Percentiles rank a stretch among this genome's conserved stretches.
Evolutionary conservation across 2,888 invertebrate genomes (phyloP).

Genomic region (Glaucopsyche alexis): DNA sequence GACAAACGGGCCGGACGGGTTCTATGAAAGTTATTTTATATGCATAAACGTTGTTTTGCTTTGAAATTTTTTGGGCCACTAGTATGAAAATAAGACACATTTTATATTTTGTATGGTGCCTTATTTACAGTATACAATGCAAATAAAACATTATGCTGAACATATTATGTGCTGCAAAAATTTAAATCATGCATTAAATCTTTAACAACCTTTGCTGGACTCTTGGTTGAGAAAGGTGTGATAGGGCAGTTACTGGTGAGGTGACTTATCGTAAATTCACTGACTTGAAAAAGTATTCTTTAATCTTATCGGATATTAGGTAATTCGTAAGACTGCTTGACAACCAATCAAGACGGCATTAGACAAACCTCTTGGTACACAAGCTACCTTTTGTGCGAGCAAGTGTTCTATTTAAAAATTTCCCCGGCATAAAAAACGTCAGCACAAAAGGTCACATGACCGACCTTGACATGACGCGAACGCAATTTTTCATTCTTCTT

Average conservation of each 20-base stretch:
- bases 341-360: background rate
- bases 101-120: background rate
- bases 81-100: slow-evolving; percentile 15
- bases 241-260: too few relatives aligned
- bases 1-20: slow-evolving; percentile 25
- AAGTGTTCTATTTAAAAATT: slow-evolving; percentile 17
- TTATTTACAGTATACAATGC: slow-evolving; percentile 3
- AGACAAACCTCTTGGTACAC: background rate
- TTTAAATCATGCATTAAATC: background rate
- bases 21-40: slow-evolving; percentile 26
- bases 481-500: slow-evolving; percentile 28
- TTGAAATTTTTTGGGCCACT: slow-evolving; percentile 12
- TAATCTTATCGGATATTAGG: too few relatives aligned
- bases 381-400: background rate
- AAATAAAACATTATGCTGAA: background rate
- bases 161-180: background rate
- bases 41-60: slow-evolving; percentile 18
- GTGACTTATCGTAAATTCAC: too few relatives aligned
- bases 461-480: slow-evolving; percentile 28
- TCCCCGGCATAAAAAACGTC: slow-evolving; percentile 19
- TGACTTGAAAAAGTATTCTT: too few relatives aligned
- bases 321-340: background rate
- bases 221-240: background rate
- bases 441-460: slow-evolving; percentile 22
- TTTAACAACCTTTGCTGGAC: background rate